These are phyloP conservation scores for Lasiommata megera DNA, from an alignment of 2,888 invertebrate genomes.

Conservation along the genomic window DNA sequence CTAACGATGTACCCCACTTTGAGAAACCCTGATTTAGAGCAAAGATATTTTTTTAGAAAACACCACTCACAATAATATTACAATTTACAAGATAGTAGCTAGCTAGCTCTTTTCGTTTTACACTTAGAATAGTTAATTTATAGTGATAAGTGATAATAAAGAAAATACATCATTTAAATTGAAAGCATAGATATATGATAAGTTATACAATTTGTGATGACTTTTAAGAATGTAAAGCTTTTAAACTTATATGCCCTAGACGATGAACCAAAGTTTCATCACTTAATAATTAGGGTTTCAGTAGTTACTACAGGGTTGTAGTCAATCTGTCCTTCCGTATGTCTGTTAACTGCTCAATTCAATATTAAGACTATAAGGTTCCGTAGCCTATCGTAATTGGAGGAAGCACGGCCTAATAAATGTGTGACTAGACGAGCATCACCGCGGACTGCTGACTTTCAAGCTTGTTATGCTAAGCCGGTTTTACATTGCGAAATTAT, in stretches of 20 bases:
- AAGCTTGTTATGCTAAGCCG: slow-evolving; percentile 1
- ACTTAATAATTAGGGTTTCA: slow-evolving; percentile 64
- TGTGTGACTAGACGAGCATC: slow-evolving; percentile 36
- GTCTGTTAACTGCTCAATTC: slow-evolving; percentile 75
- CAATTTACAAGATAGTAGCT: slow-evolving; percentile 1
- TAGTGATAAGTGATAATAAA: slow-evolving; percentile 59
- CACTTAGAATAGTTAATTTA: slow-evolving; percentile 46
- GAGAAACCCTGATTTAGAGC: slow-evolving; percentile 27
- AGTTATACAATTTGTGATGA: slow-evolving; percentile 75
- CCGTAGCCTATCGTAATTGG: slow-evolving; percentile 57
- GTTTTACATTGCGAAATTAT: neutral
- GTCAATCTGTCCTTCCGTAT: slow-evolving; percentile 76
- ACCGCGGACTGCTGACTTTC: slow-evolving; percentile 33
- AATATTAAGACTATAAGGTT: slow-evolving; percentile 63
- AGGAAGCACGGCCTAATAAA: slow-evolving; percentile 62
- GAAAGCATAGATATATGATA: slow-evolving; percentile 59
- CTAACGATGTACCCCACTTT: neutral
- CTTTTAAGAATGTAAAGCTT: slow-evolving; percentile 72
- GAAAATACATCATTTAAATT: slow-evolving; percentile 51
- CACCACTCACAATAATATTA: slow-evolving; percentile 33
- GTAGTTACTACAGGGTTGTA: slow-evolving; percentile 71
- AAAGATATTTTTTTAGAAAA: slow-evolving; percentile 41
- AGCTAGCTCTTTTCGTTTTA: slow-evolving; percentile 33
- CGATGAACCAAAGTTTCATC: slow-evolving; percentile 53
- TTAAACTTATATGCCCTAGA: slow-evolving; percentile 70